Conservation (phyloP, 1,140 invertebrate species). For the Eriocheir sinensis region DNA sequence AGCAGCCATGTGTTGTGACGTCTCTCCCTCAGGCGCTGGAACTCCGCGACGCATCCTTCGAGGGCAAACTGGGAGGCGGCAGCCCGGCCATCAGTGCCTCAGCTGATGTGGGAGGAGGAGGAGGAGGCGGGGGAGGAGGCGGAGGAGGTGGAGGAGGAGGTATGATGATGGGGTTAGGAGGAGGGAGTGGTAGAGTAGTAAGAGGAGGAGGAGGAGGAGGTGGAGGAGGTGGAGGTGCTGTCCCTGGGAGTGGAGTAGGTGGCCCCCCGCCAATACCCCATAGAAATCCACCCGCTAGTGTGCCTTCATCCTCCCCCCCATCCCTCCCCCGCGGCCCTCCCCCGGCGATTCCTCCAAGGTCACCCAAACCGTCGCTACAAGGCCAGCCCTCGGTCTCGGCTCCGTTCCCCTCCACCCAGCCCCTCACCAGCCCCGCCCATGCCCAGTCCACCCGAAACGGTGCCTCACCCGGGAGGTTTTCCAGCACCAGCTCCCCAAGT, state of each 20-base stretch:
- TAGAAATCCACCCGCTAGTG: constrained; percentile 52
- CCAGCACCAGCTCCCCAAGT: constrained; percentile 48
- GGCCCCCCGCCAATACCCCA: constrained; percentile 53
- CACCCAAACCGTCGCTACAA: constrained; percentile 67
- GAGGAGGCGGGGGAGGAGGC: constrained; percentile 30
- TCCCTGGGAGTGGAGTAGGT: not conserved
- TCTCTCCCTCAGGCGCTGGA: constrained; percentile 63
- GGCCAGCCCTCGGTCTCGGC: constrained; percentile 55
- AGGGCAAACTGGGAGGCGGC: constrained; percentile 61
- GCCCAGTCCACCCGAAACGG: constrained; percentile 52
- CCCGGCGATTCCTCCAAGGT: constrained; percentile 60
- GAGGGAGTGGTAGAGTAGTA: not conserved
- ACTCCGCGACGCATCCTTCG: constrained; percentile 69
- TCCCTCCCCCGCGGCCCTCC: constrained; percentile 48
- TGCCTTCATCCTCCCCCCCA: constrained; percentile 72
- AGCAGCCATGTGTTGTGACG: not conserved
- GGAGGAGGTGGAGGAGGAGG: constrained; percentile 43
- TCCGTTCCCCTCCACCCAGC: constrained; percentile 43
- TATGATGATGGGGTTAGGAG: constrained; percentile 41
- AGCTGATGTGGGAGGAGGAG: not conserved
- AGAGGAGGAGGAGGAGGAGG: not conserved
- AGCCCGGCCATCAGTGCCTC: constrained; percentile 51
- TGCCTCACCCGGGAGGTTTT: constrained; percentile 53
- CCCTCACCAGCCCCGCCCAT: constrained; percentile 54
- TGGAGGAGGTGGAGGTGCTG: constrained; percentile 34